These are phyloP conservation scores for Chloropsis hardwickii DNA, from an alignment of 2,113 vertebrate species.

Conservation along the genomic window DNA sequence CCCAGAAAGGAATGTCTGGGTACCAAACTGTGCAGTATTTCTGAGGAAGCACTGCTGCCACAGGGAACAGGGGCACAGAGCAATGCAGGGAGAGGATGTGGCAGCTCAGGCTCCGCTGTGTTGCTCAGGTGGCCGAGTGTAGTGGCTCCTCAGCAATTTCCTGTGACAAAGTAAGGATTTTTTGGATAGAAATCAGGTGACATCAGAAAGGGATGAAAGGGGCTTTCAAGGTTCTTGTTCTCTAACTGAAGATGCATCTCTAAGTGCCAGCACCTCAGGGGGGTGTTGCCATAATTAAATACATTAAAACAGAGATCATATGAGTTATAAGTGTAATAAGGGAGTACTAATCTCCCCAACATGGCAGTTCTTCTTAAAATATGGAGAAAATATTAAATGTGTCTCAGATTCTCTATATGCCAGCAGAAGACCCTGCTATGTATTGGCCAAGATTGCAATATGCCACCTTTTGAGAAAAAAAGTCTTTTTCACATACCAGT, in stretches of 20 bases:
- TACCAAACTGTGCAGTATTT: background rate
- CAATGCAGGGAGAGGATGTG: fast-evolving
- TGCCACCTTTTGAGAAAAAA: background rate
- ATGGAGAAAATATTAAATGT: background rate
- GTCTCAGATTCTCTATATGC: background rate
- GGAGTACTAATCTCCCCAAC: background rate
- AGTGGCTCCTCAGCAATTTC: background rate
- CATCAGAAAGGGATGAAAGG: background rate
- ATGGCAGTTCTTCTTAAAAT: background rate
- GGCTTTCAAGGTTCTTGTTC: background rate
- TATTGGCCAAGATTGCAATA: background rate
- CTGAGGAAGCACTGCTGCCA: background rate
- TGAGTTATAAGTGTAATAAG: background rate
- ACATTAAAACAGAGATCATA: background rate
- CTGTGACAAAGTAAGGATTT: background rate
- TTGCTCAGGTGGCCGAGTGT: background rate
- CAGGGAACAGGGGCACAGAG: background rate
- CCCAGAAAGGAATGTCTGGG: background rate
- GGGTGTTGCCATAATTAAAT: background rate
- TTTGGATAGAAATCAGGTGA: background rate
- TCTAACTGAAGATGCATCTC: background rate
- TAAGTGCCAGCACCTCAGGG: background rate
- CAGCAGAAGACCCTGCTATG: background rate
- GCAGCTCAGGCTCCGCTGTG: background rate
- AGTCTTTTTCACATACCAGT: background rate